phyloP scores from a whole-genome alignment of 2,888 invertebrate genomes.

The Patella pellucida region DNA sequence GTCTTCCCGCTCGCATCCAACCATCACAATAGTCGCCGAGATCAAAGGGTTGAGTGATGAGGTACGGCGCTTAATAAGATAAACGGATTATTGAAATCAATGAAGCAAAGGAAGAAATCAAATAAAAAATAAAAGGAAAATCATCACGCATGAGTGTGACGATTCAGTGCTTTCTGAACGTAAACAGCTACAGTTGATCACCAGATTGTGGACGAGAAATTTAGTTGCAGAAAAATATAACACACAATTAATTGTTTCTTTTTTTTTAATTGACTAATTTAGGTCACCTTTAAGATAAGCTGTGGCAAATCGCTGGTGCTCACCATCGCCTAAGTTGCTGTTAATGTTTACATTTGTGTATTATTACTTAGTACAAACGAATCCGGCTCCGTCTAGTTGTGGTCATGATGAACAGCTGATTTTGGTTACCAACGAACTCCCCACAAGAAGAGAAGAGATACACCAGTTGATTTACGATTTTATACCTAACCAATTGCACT shows the following conservation, averaged over 20 bases:
- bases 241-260: no score
- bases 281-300: no score
- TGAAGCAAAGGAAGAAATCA: not conserved
- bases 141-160: not conserved
- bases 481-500: no score
- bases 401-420: no score
- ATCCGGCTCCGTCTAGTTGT: no score
- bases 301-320: not conserved
- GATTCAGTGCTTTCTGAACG: not conserved
- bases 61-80: not conserved
- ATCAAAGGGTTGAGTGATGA: not conserved
- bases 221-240: no score
- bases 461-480: no score
- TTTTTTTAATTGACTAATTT: no score
- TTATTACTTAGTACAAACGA: not conserved
- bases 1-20: slow-evolving; percentile 1
- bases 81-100: slow-evolving; percentile 5
- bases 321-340: not conserved
- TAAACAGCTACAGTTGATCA: not conserved
- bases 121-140: not conserved
- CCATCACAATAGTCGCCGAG: slow-evolving; percentile 2
- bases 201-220: no score
- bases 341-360: not conserved
- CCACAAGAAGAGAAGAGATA: no score
- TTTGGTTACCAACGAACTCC: no score